Evolutionary conservation across 37 sponge, comb jelly and placozoan genomes (phyloP).

Genomic region (Oscarella lobularis): DNA sequence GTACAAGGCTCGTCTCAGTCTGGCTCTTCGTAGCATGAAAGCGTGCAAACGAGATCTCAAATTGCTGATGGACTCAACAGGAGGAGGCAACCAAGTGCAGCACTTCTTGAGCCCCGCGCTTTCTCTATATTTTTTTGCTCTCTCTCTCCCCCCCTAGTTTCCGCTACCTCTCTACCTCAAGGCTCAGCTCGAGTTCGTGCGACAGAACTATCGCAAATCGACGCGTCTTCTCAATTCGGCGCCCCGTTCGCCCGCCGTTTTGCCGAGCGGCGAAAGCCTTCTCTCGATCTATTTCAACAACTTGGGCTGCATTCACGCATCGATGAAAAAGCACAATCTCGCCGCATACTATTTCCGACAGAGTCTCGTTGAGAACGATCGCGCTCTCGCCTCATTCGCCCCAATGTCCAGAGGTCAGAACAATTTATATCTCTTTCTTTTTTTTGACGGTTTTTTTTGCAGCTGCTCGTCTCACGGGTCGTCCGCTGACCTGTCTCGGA

Average conservation of each 20-base stretch:
- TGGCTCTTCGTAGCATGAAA: neutral
- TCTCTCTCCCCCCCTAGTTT: neutral
- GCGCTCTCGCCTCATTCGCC: neutral
- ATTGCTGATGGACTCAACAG: neutral
- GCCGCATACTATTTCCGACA: constrained; percentile 77
- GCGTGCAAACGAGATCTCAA: neutral
- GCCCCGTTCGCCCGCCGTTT: constrained; percentile 61
- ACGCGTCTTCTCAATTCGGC: constrained; percentile 17
- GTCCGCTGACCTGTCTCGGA: constrained; percentile 58
- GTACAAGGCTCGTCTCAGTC: neutral
- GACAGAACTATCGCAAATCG: neutral
- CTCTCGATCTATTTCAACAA: constrained; percentile 85
- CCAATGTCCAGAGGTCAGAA: too few relatives aligned
- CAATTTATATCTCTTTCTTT: too few relatives aligned
- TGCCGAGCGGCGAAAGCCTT: constrained; percentile 74
- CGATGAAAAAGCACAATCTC: constrained; percentile 70
- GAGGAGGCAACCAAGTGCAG: too few relatives aligned
- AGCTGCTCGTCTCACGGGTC: constrained; percentile 76
- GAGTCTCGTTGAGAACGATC: constrained; percentile 80
- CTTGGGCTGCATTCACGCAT: constrained; percentile 80
- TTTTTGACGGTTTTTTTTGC: neutral
- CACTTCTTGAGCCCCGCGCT: neutral
- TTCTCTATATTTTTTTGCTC: neutral
- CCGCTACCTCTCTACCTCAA: neutral
- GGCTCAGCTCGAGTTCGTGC: neutral